These are phyloP conservation scores for Zingel zingel DNA, from an alignment of 2,113 vertebrate genomes.

Conservation along the genomic window DNA sequence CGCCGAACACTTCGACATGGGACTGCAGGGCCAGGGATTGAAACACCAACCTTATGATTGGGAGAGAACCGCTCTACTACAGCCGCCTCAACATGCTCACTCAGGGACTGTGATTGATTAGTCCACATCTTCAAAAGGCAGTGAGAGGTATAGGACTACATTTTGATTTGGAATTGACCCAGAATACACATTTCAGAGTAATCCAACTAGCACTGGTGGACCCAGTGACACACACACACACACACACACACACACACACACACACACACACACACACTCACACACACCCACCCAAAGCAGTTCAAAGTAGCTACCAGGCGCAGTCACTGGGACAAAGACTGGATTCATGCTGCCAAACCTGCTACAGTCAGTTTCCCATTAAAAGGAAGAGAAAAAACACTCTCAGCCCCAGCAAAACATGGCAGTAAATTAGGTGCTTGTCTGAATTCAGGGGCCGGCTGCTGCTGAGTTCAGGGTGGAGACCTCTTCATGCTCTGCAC, in stretches of 20 bases:
- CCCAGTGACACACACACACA: not conserved
- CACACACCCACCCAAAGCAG: slow-evolving; percentile 19
- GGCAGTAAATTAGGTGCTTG: slow-evolving; percentile 56
- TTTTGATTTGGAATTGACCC: not conserved
- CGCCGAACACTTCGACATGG: too few species aligned
- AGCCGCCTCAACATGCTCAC: too few species aligned
- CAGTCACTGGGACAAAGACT: slow-evolving; percentile 63
- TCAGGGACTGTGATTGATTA: not conserved
- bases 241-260: not conserved
- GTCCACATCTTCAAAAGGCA: not conserved
- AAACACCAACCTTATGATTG: too few species aligned
- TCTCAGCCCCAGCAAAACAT: slow-evolving; percentile 38
- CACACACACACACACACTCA: slow-evolving; percentile 4
- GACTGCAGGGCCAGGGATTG: too few species aligned
- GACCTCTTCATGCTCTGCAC: slow-evolving; percentile 7
- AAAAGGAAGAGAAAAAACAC: slow-evolving; percentile 33
- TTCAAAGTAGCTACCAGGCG: slow-evolving; percentile 46
- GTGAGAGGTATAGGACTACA: too few species aligned
- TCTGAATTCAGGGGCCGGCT: slow-evolving; percentile 53
- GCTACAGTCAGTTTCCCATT: slow-evolving; percentile 61
- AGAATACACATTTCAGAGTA: slow-evolving; percentile 16
- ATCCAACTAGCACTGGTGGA: not conserved
- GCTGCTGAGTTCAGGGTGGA: slow-evolving; percentile 31
- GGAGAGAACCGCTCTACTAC: too few species aligned
- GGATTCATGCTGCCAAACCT: slow-evolving; percentile 65